Evolutionary conservation across 1,140 invertebrate species (phyloP), one percentile per base, ranked within the genome.

Genomic region (Drosophila yakuba): DNA sequence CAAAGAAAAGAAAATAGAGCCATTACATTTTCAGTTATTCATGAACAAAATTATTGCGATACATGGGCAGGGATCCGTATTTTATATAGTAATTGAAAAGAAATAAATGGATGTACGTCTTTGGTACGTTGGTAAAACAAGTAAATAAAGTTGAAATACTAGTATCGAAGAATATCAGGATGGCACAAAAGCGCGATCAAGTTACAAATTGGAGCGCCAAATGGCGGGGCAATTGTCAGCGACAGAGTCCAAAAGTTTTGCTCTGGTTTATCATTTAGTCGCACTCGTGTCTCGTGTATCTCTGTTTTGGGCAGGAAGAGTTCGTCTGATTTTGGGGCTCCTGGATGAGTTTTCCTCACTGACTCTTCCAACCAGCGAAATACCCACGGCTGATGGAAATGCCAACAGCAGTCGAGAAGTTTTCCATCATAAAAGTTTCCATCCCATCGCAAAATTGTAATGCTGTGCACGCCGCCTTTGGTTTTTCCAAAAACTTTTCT

Each of bases 371-470:
- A n/a, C 55, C 55, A 57, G n/a, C 39, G n/a, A 28, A 44, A 43
- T 28, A 23, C 28, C 7, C 41, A 47, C 43, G n/a, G 28, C 66
- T 69, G 66, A 69, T 71, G 64, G 67, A 71, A 71, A 71, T 71
- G 67, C 64, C 67, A 71, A 71, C 64, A 69, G 67, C 64, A 71
- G 43, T 52, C 48, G 48, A 52, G 60, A 68, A 71, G 64, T 71
- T 71, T 71, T 57, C 50, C 67, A 71, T 57, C 67, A 71, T 50
- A 75, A 75, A 75, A 74, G 57, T 75, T 75, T 75, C 32, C 54
- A 66, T 58, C 72, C 38, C 61, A 66, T 58, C 72, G 54, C 51
- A 75, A 75, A 75, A 54, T 75, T 75, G 73, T 75, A 75, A 75
- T 75, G 66, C 73, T 28, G 72, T 75, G 73, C 73, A 66, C 73